phyloP scores from a whole-genome alignment of 1,140 invertebrate genomes.

The Drosophila bocki region DNA sequence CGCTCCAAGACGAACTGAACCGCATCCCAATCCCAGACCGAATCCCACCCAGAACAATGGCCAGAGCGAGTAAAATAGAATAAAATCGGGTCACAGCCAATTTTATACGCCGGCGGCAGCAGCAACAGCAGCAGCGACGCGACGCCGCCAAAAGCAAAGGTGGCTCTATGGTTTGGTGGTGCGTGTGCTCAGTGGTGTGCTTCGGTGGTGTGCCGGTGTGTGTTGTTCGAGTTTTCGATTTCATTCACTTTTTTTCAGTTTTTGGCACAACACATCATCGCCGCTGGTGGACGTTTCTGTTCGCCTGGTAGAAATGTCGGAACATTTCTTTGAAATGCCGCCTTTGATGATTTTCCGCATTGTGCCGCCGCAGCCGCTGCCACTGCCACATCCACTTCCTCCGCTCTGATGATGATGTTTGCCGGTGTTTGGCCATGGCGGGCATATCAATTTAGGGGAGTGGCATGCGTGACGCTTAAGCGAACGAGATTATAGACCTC shows the following conservation, averaged over 20 bases:
- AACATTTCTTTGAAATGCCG: constrained; percentile 83
- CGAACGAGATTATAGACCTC: constrained; percentile 78
- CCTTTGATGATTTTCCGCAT: constrained; percentile 80
- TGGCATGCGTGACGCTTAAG: constrained; percentile 80
- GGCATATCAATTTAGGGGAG: constrained; percentile 82
- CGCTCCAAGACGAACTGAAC: constrained; percentile 9
- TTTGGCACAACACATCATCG: constrained; percentile 77
- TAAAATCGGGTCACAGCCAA: constrained; percentile 80
- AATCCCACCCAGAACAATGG: constrained; percentile 30
- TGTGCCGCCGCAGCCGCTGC: constrained; percentile 51
- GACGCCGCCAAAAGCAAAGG: constrained; percentile 49
- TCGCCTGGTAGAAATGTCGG: constrained; percentile 77
- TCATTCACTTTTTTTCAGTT: constrained; percentile 55
- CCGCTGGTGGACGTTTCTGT: constrained; percentile 57
- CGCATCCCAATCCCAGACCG: constrained; percentile 4
- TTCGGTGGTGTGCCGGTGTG: constrained; percentile 31
- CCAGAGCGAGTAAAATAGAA: constrained; percentile 50
- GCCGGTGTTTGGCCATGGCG: constrained; percentile 69
- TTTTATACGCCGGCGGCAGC: constrained; percentile 62
- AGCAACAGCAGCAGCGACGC: constrained; percentile 18
- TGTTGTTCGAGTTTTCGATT: constrained; percentile 67
- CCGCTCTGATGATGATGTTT: constrained; percentile 72
- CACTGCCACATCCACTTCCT: constrained; percentile 47
- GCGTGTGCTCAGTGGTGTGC: constrained; percentile 23
- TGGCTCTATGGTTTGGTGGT: constrained; percentile 42